These are phyloP conservation scores for Meriones unguiculatus DNA, from an alignment of 2,113 vertebrate species.

Conservation along the genomic window DNA sequence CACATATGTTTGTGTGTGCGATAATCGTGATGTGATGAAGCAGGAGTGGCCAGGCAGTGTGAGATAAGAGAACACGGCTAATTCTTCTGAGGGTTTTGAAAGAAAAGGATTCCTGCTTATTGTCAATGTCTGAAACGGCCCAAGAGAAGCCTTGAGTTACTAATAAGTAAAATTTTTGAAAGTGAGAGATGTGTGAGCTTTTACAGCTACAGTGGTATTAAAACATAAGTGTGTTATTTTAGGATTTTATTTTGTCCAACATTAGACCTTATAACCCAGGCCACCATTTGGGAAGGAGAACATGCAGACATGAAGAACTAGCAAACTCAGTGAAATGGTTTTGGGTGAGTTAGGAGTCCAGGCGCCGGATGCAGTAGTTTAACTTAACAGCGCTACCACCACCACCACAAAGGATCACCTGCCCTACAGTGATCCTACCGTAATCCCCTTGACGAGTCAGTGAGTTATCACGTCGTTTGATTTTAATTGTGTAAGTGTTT, in stretches of 20 bases:
- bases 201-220: neutral
- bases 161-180: neutral
- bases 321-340: neutral
- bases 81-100: neutral
- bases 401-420: neutral
- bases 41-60: neutral
- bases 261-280: neutral
- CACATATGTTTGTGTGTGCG: neutral
- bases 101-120: neutral
- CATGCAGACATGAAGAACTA: neutral
- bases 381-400: neutral
- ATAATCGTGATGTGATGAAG: too few species aligned
- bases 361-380: neutral
- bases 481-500: conserved; percentile 41
- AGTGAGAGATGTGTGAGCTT: neutral
- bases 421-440: neutral
- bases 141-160: neutral
- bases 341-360: neutral
- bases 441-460: neutral
- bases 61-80: neutral
- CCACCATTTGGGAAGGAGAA: conserved; percentile 18
- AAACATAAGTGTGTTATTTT: neutral
- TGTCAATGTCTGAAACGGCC: neutral
- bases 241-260: neutral
- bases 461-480: conserved; percentile 30